These are phyloP conservation scores for Machimus rusticus DNA, from an alignment of 2,888 invertebrate species.

Conservation along the genomic window DNA sequence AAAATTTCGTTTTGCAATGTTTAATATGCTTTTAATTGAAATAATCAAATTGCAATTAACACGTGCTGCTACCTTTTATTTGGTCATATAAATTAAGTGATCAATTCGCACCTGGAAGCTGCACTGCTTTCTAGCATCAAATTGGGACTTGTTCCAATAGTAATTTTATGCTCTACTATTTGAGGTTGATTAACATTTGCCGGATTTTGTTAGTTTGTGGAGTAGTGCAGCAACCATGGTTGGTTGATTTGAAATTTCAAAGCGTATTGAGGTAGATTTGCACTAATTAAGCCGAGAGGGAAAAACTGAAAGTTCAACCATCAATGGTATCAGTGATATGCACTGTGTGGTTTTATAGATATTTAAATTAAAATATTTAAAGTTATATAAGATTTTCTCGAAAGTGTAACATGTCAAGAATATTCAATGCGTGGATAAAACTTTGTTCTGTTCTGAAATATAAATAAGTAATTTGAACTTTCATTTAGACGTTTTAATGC, in stretches of 20 bases:
- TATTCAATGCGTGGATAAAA: too few relatives aligned
- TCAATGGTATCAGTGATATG: not conserved
- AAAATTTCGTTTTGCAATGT: slow-evolving; percentile 23
- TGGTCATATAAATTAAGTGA: slow-evolving; percentile 3
- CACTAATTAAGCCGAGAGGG: not conserved
- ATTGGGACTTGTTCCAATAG: not conserved
- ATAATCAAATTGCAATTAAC: slow-evolving; percentile 31
- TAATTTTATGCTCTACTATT: not conserved
- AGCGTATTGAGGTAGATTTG: not conserved
- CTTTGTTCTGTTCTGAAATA: too few relatives aligned
- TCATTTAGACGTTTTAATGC: too few relatives aligned
- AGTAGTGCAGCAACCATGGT: not conserved
- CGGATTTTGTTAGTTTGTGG: not conserved
- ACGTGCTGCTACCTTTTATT: slow-evolving; percentile 11
- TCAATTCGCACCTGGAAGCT: not conserved
- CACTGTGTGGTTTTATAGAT: not conserved
- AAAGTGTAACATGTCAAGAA: not conserved
- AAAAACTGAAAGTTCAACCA: not conserved
- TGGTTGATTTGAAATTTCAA: not conserved
- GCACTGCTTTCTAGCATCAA: not conserved
- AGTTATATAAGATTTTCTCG: not conserved
- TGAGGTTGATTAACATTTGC: not conserved
- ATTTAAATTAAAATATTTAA: not conserved
- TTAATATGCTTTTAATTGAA: slow-evolving; percentile 31
- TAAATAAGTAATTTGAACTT: too few relatives aligned